These are phyloP conservation scores for Archilochus colubris DNA, from an alignment of 2,113 vertebrate genomes.

Conservation along the genomic window DNA sequence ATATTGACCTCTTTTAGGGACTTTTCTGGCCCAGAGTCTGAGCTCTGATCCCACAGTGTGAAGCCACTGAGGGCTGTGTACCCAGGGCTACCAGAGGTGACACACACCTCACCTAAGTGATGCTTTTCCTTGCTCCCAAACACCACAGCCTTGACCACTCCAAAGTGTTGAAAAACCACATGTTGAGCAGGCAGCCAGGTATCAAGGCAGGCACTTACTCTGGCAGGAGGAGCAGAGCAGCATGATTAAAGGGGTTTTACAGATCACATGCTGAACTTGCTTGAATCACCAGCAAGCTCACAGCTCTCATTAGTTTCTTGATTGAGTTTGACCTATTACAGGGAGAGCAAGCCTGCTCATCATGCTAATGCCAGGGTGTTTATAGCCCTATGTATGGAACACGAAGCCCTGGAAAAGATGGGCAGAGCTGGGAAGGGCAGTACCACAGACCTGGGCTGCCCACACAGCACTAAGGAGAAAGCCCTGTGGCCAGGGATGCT, in stretches of 20 bases:
- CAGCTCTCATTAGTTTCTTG: conserved; percentile 10
- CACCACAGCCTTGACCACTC: neutral
- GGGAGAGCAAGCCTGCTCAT: neutral
- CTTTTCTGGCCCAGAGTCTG: neutral
- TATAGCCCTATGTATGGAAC: neutral
- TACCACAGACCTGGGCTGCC: neutral
- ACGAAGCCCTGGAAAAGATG: neutral
- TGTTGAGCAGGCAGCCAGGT: neutral
- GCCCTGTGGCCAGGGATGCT: accelerated
- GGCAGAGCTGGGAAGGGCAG: neutral
- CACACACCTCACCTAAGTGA: neutral
- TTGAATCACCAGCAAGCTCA: neutral
- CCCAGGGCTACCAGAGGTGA: neutral
- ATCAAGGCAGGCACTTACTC: neutral
- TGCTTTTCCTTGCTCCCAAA: neutral
- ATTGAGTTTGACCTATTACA: neutral
- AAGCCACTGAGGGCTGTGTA: accelerated
- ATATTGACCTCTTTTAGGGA: neutral
- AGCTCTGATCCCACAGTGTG: neutral
- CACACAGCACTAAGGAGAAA: neutral
- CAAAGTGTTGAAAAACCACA: neutral
- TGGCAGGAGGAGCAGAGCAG: neutral
- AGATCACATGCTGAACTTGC: neutral
- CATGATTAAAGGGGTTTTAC: neutral
- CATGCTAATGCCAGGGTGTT: conserved; percentile 11